A percentile compares a stretch with the other conserved stretches of the same genome.
These are phyloP conservation scores for Serrognathus titanus DNA, from an alignment of 2,888 invertebrate genomes.

Conservation along the genomic window DNA sequence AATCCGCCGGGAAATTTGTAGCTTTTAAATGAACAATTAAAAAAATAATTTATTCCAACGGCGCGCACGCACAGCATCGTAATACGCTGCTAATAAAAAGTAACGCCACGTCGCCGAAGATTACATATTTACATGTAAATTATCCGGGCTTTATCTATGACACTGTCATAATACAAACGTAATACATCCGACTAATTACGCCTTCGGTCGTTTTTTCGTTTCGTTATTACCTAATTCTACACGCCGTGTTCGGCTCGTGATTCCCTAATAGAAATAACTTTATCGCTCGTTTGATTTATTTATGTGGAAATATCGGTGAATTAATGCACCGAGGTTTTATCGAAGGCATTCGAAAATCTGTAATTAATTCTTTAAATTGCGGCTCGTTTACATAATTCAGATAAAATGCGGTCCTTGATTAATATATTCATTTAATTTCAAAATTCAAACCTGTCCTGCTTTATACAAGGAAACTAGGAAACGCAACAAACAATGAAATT, in stretches of 20 bases:
- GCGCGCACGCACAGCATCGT: slow-evolving; percentile 3
- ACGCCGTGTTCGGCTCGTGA: neutral
- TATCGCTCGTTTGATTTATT: neutral
- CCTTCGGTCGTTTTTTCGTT: neutral
- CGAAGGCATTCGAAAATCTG: too few species aligned
- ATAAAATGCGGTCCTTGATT: too few species aligned
- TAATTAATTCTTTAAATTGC: too few species aligned
- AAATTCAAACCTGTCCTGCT: too few species aligned
- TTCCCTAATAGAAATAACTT: neutral
- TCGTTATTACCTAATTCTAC: neutral
- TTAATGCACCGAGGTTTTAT: too few species aligned
- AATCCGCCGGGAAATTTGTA: neutral
- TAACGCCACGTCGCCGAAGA: slow-evolving; percentile 1
- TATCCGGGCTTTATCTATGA: slow-evolving; percentile 9
- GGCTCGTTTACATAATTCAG: too few species aligned
- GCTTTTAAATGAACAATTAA: slow-evolving; percentile 10
- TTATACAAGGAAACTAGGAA: too few species aligned
- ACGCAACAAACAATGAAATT: too few species aligned
- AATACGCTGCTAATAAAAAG: slow-evolving; percentile 7
- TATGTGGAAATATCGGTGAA: neutral
- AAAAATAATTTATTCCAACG: slow-evolving; percentile 11
- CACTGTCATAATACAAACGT: slow-evolving; percentile 5
- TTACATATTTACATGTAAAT: slow-evolving; percentile 12
- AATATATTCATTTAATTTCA: too few species aligned
- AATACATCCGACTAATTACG: slow-evolving; percentile 1